Percentiles rank a stretch among this genome's conserved stretches.
phyloP scores from a whole-genome alignment of 2,113 vertebrate genomes.

The Mesembrinibis cayennensis region DNA sequence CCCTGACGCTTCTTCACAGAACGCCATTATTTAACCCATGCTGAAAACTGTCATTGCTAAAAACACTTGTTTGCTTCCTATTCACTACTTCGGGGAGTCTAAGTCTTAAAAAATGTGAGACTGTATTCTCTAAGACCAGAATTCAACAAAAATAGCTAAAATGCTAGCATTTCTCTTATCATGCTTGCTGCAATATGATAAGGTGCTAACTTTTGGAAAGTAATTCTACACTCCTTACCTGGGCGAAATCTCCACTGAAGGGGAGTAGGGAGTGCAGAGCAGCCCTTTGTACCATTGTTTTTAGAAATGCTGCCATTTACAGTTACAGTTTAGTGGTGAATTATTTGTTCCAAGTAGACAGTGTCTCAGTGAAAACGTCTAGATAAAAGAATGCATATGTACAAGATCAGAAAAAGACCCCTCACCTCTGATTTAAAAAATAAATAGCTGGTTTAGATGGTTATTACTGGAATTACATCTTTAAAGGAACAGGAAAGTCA shows the following conservation, averaged over 20 bases:
- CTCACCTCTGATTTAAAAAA: slow-evolving; percentile 56
- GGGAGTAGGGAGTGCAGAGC: background rate
- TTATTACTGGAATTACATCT: slow-evolving; percentile 34
- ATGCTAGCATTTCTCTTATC: slow-evolving; percentile 35
- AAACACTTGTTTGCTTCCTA: background rate
- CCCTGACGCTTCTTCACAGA: background rate
- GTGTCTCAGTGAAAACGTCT: slow-evolving; percentile 22
- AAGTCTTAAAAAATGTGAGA: background rate
- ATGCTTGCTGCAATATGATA: background rate
- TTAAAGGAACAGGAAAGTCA: background rate
- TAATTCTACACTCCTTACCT: slow-evolving; percentile 4
- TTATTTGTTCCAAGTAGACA: slow-evolving; percentile 55
- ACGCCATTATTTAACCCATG: background rate
- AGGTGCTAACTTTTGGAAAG: slow-evolving; percentile 45
- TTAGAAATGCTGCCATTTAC: slow-evolving; percentile 2
- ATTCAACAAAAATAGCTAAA: slow-evolving; percentile 20
- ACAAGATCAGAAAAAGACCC: slow-evolving; percentile 39
- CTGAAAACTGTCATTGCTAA: background rate
- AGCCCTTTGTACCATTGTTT: slow-evolving; percentile 5
- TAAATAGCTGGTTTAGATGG: slow-evolving; percentile 56
- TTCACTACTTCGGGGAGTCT: background rate
- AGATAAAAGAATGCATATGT: background rate
- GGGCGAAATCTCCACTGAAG: background rate
- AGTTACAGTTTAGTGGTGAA: slow-evolving; percentile 20
- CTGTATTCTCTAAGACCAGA: slow-evolving; percentile 14